phyloP scores from a whole-genome alignment of 2,797 vertebrate species.

The Myripristis jacobus region DNA sequence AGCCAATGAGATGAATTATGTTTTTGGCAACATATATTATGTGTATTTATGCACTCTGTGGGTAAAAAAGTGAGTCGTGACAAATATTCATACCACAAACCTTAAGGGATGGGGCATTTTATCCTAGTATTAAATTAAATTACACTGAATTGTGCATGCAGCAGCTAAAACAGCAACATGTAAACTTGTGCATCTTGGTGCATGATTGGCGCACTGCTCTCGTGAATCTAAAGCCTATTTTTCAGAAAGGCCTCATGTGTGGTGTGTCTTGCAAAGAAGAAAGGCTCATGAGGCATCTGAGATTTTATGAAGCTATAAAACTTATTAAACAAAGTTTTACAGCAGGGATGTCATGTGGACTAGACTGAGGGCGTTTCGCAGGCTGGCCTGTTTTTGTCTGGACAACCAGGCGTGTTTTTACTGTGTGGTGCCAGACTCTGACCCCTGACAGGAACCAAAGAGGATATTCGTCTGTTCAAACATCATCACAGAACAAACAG shows the following conservation, averaged over 20 bases:
- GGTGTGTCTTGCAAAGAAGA: conserved; percentile 14
- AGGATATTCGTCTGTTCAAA: conserved; percentile 63
- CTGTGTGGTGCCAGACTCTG: conserved; percentile 65
- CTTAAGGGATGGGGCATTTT: conserved; percentile 23
- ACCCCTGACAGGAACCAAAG: conserved; percentile 73
- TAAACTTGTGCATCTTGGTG: too few species aligned
- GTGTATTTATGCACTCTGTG: conserved; percentile 25
- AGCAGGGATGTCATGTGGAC: conserved; percentile 56
- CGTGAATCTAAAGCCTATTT: neutral
- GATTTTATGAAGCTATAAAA: conserved; percentile 50
- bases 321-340: conserved; percentile 58
- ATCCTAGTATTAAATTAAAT: conserved; percentile 14
- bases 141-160: too few species aligned
- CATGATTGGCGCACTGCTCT: neutral
- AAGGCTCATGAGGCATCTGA: conserved; percentile 34
- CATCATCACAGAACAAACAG: conserved; percentile 72
- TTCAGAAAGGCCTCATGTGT: neutral
- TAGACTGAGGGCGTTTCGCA: conserved; percentile 34
- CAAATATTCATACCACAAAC: conserved; percentile 11
- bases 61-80: conserved; percentile 18
- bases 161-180: too few species aligned
- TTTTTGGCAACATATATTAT: conserved; percentile 32
- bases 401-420: conserved; percentile 60
- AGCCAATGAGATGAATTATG: conserved; percentile 28
- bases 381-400: conserved; percentile 57